Percentiles rank a stretch among this genome's conserved stretches.
Evolutionary conservation across 1,140 invertebrate genomes (phyloP).

Genomic region (Parasteatoda tepidariorum): DNA sequence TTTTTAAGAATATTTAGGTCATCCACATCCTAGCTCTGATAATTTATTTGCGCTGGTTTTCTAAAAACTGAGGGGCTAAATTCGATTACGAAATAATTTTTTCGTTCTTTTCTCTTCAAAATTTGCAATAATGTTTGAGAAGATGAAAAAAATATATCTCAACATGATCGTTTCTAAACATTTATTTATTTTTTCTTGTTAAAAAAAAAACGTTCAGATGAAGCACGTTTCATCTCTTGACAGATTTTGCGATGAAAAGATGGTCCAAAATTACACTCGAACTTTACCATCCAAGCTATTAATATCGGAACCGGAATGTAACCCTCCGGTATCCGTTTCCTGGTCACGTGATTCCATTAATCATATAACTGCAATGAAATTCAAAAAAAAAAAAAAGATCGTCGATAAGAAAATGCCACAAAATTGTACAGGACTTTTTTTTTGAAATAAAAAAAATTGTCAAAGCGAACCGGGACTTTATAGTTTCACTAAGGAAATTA

Average conservation of each 20-base stretch:
- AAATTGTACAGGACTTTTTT: background rate
- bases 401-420: background rate
- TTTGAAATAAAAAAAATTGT: background rate
- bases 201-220: background rate
- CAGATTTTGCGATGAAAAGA: slow-evolving; percentile 10
- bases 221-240: slow-evolving; percentile 14
- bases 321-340: slow-evolving; percentile 1
- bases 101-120: too few species aligned
- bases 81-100: too few species aligned
- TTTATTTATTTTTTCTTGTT: too few species aligned
- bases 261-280: background rate
- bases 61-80: too few species aligned
- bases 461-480: too few species aligned
- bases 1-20: too few species aligned
- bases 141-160: too few species aligned
- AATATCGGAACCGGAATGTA: slow-evolving; percentile 31
- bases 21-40: too few species aligned
- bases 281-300: slow-evolving; percentile 2
- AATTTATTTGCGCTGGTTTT: too few species aligned
- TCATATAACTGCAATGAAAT: slow-evolving; percentile 39
- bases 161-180: too few species aligned
- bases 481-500: background rate
- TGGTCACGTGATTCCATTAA: slow-evolving; percentile 24
- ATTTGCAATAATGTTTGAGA: too few species aligned
- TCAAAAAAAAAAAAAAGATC: background rate